phyloP scores from a whole-genome alignment of 2,888 invertebrate species.

The Ariolimax columbianus region DNA sequence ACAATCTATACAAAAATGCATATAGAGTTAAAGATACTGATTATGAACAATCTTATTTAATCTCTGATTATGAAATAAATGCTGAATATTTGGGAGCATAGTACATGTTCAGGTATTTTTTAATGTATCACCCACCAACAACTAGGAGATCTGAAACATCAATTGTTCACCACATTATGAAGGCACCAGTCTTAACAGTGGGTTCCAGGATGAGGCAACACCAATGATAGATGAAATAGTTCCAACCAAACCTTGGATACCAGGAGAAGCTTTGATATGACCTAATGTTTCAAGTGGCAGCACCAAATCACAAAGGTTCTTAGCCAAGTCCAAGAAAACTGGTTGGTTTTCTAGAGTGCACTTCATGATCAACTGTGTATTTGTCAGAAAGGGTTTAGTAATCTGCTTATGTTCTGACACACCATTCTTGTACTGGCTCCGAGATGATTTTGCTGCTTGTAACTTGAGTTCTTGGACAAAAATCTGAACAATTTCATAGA shows the following conservation, averaged over 20 bases:
- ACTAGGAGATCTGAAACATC: not conserved
- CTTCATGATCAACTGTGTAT: slow-evolving; percentile 54
- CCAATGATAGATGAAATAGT: slow-evolving; percentile 90
- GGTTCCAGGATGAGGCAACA: slow-evolving; percentile 86
- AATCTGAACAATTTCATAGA: slow-evolving; percentile 84
- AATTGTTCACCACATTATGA: slow-evolving; percentile 49
- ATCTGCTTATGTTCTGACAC: slow-evolving; percentile 59
- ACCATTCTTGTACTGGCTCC: slow-evolving; percentile 61
- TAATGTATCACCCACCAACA: not conserved
- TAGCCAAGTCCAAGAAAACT: slow-evolving; percentile 88
- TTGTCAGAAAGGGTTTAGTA: slow-evolving; percentile 37
- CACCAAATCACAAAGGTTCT: slow-evolving; percentile 91
- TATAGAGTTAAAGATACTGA: not conserved
- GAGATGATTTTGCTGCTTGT: slow-evolving; percentile 53
- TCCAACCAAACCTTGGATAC: slow-evolving; percentile 88
- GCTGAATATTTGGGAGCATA: not conserved
- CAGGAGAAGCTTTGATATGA: slow-evolving; percentile 87
- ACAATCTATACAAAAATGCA: no score
- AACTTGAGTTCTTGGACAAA: slow-evolving; percentile 59
- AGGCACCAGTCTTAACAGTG: slow-evolving; percentile 85
- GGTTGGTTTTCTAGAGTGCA: slow-evolving; percentile 67
- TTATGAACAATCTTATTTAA: not conserved
- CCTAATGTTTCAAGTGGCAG: slow-evolving; percentile 91
- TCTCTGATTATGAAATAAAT: not conserved
- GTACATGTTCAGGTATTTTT: not conserved